Evolutionary conservation across 2,888 invertebrate genomes (phyloP).

Genomic region (Agriopis leucophaearia): DNA sequence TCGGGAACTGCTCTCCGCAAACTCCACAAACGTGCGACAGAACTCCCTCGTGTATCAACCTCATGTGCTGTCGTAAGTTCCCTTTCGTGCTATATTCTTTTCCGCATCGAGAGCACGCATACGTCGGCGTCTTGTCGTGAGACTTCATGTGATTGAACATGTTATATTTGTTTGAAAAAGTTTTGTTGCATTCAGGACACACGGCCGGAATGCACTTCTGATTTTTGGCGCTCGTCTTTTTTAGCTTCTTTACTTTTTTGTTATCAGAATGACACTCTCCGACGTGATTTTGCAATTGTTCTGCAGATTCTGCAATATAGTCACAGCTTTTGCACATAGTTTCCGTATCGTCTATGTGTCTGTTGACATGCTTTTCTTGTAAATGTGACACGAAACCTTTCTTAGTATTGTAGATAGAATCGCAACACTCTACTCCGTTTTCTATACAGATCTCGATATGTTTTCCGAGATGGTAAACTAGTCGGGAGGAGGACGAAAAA

Average conservation of each 20-base stretch:
- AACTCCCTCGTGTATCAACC: constrained; percentile 72
- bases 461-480: constrained; percentile 65
- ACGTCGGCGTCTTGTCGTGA: constrained; percentile 49
- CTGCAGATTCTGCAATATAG: constrained; percentile 44
- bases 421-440: constrained; percentile 62
- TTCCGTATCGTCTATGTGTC: constrained; percentile 11
- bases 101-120: constrained; percentile 75
- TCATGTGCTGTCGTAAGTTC: constrained; percentile 75
- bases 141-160: constrained; percentile 80
- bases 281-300: constrained; percentile 53
- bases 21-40: constrained; percentile 71
- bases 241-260: constrained; percentile 39
- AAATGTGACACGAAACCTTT: constrained; percentile 58
- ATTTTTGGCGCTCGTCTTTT: constrained; percentile 44
- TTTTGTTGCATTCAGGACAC: constrained; percentile 81
- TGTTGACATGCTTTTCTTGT: constrained; percentile 56
- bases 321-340: constrained; percentile 63
- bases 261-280: constrained; percentile 42
- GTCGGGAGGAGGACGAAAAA: constrained; percentile 66
- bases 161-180: constrained; percentile 81
- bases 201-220: constrained; percentile 72
- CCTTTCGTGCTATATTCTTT: constrained; percentile 76
- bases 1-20: constrained; percentile 82
- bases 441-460: constrained; percentile 61
- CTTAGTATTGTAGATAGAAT: constrained; percentile 19